phyloP scores from a whole-genome alignment of 64 coral and sea anemone genomes.

The Montipora capricornis region DNA sequence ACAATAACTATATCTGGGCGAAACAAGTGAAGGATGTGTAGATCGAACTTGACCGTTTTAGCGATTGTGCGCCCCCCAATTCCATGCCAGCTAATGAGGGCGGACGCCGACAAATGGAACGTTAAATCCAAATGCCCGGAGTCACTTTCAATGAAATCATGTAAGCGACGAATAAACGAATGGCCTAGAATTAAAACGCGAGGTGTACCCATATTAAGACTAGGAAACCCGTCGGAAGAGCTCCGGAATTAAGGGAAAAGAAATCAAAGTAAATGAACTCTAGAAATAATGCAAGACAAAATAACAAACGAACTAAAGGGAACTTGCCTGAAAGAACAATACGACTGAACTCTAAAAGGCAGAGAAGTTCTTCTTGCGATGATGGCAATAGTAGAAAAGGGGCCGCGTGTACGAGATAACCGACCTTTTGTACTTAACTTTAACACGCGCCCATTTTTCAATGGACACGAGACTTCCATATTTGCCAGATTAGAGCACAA shows the following conservation, averaged over 20 bases:
- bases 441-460: neutral
- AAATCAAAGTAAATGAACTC: neutral
- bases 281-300: neutral
- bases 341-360: neutral
- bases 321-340: neutral
- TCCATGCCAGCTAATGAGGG: neutral
- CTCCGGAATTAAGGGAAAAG: neutral
- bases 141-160: neutral
- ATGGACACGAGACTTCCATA: too few relatives aligned
- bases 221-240: neutral
- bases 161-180: neutral
- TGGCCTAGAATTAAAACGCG: slow-evolving; percentile 23
- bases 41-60: slow-evolving; percentile 4
- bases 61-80: slow-evolving; percentile 33
- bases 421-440: neutral
- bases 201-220: too few relatives aligned
- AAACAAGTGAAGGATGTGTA: neutral
- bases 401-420: neutral
- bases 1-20: slow-evolving; percentile 36
- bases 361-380: neutral
- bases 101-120: neutral
- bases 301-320: neutral
- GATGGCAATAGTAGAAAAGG: neutral
- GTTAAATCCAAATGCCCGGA: neutral
- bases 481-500: too few relatives aligned